Evolutionary conservation across 2,113 vertebrate genomes (phyloP).

Genomic region (Poecilia latipinna): DNA sequence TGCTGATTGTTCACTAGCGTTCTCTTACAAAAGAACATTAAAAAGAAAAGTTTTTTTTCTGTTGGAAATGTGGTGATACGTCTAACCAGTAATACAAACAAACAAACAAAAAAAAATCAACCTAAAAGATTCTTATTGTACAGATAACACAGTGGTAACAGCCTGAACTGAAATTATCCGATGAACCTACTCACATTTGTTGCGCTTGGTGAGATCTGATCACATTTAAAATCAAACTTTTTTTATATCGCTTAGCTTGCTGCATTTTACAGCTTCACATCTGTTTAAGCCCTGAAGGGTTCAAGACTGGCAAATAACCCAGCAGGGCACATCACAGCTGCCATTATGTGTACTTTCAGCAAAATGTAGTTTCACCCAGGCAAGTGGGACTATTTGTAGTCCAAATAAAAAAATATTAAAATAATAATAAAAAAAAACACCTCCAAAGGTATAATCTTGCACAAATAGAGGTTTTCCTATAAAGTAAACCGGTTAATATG

Average conservation of each 20-base stretch:
- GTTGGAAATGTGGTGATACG: not conserved
- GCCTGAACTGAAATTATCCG: not conserved
- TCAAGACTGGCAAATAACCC: not conserved
- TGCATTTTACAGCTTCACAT: not conserved
- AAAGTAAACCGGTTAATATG: not conserved
- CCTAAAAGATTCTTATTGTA: too few relatives aligned
- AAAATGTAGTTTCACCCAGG: conserved; percentile 3
- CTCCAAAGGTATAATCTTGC: not conserved
- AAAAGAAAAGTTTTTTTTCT: too few relatives aligned
- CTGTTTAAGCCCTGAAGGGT: conserved; percentile 11
- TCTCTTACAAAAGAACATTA: too few relatives aligned
- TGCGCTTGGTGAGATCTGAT: not conserved
- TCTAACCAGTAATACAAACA: not conserved
- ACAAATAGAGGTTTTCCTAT: not conserved
- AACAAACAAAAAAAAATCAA: not conserved
- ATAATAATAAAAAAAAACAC: not conserved
- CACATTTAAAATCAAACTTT: not conserved
- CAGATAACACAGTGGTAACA: too few relatives aligned
- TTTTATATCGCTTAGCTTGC: not conserved
- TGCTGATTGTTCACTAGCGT: too few relatives aligned
- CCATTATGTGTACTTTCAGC: conserved; percentile 16
- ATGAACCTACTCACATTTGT: not conserved
- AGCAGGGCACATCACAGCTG: conserved; percentile 7
- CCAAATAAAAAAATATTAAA: not conserved
- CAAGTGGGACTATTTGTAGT: conserved; percentile 1